Base-by-base conservation (phyloP, 2,888 invertebrate species). In the Sphinx pinastri region DNA sequence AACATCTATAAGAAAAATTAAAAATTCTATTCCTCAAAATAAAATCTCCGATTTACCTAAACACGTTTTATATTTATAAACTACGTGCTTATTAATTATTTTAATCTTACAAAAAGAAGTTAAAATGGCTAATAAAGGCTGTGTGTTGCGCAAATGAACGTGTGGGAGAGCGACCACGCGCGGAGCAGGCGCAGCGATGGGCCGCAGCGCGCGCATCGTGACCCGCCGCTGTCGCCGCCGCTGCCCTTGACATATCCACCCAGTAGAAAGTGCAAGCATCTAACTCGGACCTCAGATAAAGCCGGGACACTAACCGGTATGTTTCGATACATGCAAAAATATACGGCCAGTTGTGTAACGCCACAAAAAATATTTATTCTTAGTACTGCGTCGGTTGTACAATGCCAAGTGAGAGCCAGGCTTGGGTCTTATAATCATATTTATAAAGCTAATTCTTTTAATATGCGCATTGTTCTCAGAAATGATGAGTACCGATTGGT, bases 221-320 rank as follows among this genome's bases (percentile, higher is more conserved):
- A 85, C 85, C 82, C 77, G 82, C 76, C 70, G 73, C 73, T 74
- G 76, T 73, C 78, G 77, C 78, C 82, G 85, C 76, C 72, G 88
- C 76, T 84, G 90, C 84, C 93, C 93, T 93, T 93, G 93, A 92
- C 92, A 92, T 89, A 91, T 89, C 85, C 83, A 80, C 79, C 75
- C 73, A 81, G 82, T 91, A 90, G 92, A 92, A 91, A 92, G 92
- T 90, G 82, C 82, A 82, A 84, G 71, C 82, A 83, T 84, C 84
- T 78, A 82, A 79, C 70, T 80, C 73, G 71, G 76, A 77, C 74
- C 73, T 58, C 70, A 73, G 70, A 78, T 75, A 79, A 77, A 76
- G 79, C 77, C 71, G 66, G 66, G 68, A 66, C 71, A 58, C 74
- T 76, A 77, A 78, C 77, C 74, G 73, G 73, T 73, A 69, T 67